Conservation (phyloP, 92 coral and sea anemone genomes). For the Bergia puertoricense region DNA sequence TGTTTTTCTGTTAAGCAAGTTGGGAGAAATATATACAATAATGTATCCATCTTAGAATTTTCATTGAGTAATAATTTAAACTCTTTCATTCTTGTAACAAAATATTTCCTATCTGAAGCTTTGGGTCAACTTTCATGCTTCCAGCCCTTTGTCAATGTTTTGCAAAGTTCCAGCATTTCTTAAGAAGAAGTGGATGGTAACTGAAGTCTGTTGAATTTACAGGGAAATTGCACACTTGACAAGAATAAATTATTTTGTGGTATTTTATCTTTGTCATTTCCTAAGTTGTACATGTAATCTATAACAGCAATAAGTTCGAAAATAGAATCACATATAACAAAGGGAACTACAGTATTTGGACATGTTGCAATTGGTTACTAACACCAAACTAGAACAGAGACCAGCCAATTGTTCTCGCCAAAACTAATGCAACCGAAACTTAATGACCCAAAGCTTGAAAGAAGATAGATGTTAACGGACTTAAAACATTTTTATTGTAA, state of each 20-base stretch:
- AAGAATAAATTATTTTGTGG: not conserved
- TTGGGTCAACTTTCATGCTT: not conserved
- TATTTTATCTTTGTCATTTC: not conserved
- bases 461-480: conserved; percentile 8
- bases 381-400: conserved; percentile 8
- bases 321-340: conserved; percentile 10
- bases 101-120: not conserved
- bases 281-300: conserved; percentile 11
- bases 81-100: not conserved
- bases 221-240: conserved; percentile 2
- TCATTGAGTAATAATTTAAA: not conserved
- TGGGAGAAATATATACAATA: not conserved
- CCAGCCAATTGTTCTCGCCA: conserved; percentile 12
- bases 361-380: conserved; percentile 1
- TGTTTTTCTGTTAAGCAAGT: not conserved
- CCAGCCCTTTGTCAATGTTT: not conserved
- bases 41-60: not conserved
- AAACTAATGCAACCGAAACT: conserved; percentile 8
- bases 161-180: not conserved
- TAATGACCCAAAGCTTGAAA: conserved; percentile 3
- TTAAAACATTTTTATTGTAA: conserved; percentile 1
- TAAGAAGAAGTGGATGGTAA: conserved; percentile 4
- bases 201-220: conserved; percentile 4
- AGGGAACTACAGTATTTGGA: conserved; percentile 1
- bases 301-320: conserved; percentile 2